Evolutionary conservation across 2,113 vertebrate species (phyloP).

Genomic region (Tetrax tetrax): DNA sequence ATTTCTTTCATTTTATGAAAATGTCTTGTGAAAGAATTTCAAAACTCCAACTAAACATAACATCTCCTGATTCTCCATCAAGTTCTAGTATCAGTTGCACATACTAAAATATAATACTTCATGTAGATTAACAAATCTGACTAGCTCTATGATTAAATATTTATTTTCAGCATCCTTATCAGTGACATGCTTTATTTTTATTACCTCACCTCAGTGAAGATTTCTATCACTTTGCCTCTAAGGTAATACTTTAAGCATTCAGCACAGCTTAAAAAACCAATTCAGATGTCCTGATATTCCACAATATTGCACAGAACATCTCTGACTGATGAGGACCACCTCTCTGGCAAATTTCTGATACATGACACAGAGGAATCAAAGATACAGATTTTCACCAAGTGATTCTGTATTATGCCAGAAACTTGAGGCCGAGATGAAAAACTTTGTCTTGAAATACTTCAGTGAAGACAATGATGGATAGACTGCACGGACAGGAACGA

Average conservation of each 20-base stretch:
- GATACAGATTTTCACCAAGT: background rate
- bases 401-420: background rate
- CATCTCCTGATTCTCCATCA: background rate
- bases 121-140: background rate
- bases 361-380: background rate
- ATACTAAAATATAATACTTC: background rate
- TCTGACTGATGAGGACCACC: background rate
- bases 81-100: background rate
- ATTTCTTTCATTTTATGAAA: conserved; percentile 7
- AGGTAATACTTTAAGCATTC: background rate
- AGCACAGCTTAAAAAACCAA: background rate
- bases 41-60: background rate
- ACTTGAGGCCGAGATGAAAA: background rate
- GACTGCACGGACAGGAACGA: background rate
- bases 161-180: background rate
- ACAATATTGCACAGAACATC: background rate
- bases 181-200: background rate
- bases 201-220: background rate
- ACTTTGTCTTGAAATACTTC: background rate
- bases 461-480: background rate
- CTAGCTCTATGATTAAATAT: background rate
- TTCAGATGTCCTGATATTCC: background rate
- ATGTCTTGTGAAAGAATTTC: background rate
- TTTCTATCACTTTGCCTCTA: background rate
- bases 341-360: background rate